Evolutionary conservation across 2,113 vertebrate species (phyloP).

Genomic region (Empidonax traillii): DNA sequence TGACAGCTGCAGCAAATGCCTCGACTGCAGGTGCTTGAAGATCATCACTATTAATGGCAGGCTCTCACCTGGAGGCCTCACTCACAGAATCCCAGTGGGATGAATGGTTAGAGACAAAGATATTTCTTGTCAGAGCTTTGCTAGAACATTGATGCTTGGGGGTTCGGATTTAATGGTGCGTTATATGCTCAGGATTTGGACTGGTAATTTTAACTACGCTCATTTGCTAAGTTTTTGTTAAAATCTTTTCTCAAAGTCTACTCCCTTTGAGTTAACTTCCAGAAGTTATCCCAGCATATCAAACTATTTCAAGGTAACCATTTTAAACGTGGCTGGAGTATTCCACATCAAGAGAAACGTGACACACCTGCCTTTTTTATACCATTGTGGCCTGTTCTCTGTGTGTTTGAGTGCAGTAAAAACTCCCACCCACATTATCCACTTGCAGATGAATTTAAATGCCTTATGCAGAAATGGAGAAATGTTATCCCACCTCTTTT

Average conservation of each 20-base stretch:
- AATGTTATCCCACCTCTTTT: background rate
- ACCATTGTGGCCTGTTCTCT: background rate
- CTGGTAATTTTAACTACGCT: background rate
- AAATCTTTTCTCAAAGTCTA: background rate
- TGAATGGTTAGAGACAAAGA: fast-evolving
- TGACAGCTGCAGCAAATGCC: background rate
- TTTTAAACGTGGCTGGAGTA: background rate
- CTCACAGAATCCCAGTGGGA: background rate
- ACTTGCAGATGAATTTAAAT: background rate
- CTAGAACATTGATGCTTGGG: background rate
- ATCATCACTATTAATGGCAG: background rate
- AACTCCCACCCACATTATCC: background rate
- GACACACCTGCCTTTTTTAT: background rate
- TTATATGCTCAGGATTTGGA: background rate
- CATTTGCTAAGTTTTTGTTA: background rate
- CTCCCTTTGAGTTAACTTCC: background rate
- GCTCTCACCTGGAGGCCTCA: background rate
- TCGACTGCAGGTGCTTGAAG: background rate
- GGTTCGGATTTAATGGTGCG: fast-evolving
- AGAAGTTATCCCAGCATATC: background rate
- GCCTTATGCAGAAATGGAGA: background rate
- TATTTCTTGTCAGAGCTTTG: background rate
- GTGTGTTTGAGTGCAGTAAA: background rate
- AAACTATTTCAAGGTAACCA: background rate
- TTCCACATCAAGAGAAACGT: background rate